phyloP scores from a whole-genome alignment of 2,888 invertebrate species.

The Boloria euphrosyne region DNA sequence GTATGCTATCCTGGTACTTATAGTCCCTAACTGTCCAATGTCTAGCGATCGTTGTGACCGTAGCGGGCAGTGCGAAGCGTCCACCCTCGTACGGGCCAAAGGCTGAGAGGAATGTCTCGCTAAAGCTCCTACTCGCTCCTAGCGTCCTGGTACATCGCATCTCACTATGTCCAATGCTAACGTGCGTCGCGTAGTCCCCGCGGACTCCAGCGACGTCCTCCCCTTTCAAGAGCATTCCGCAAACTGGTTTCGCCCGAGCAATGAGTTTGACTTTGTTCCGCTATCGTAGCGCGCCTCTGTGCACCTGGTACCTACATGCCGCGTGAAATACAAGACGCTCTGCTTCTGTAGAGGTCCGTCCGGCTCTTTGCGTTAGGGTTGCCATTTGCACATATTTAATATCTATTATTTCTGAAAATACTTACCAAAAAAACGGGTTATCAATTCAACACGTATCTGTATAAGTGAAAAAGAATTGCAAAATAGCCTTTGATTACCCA shows the following conservation, averaged over 20 bases:
- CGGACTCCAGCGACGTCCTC: constrained; percentile 13
- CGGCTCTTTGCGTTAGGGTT: not conserved
- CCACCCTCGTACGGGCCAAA: constrained; percentile 31
- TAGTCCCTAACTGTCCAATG: constrained; percentile 35
- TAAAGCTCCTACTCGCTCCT: constrained; percentile 36
- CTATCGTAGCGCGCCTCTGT: constrained; percentile 11
- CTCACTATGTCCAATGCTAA: constrained; percentile 38
- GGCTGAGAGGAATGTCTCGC: constrained; percentile 17
- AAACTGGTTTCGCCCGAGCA: constrained; percentile 21
- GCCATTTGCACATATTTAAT: not conserved
- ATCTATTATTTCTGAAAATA: not conserved
- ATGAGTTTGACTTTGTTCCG: not conserved
- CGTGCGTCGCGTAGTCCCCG: constrained; percentile 5
- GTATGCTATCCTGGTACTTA: constrained; percentile 41
- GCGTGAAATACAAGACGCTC: not conserved
- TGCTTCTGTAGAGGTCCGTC: constrained; percentile 1
- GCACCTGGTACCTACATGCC: constrained; percentile 13
- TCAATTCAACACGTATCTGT: too few relatives aligned
- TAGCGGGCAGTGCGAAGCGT: constrained; percentile 28
- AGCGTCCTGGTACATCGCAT: constrained; percentile 57
- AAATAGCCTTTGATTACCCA: too few relatives aligned
- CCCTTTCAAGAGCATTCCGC: constrained; percentile 21
- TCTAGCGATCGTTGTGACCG: constrained; percentile 28
- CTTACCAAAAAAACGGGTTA: too few relatives aligned
- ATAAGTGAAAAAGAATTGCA: too few relatives aligned